A percentile compares a stretch with the other conserved stretches of the same genome.
Conservation (phyloP, 2,888 invertebrate species). For the Nysson spinosus region DNA sequence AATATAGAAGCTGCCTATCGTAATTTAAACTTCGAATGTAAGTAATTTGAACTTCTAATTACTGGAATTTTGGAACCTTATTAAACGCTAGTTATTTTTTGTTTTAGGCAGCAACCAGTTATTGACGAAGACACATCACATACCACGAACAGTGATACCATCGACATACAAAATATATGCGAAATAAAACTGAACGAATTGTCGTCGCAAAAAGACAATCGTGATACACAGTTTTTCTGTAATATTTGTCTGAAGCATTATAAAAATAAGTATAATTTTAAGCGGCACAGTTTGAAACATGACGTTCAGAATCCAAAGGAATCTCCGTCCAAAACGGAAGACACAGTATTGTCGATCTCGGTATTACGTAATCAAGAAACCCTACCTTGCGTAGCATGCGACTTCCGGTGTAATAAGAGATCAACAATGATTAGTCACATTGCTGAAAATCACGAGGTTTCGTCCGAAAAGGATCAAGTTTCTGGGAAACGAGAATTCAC, state of each 20-base stretch:
- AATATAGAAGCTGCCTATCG: too few relatives aligned
- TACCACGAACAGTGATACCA: too few relatives aligned
- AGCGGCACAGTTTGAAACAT: conserved; percentile 20
- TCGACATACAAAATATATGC: too few relatives aligned
- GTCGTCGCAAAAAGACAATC: background rate
- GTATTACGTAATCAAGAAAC: conserved; percentile 22
- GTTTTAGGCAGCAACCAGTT: conserved; percentile 41
- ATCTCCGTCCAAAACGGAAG: background rate
- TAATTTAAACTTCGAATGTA: conserved; percentile 47
- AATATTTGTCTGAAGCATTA: conserved; percentile 27
- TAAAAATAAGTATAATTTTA: conserved; percentile 19
- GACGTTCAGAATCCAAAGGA: background rate
- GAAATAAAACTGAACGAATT: background rate
- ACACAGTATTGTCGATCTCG: background rate
- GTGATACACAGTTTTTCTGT: background rate
- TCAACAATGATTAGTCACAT: conserved; percentile 48
- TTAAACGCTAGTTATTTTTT: conserved; percentile 38
- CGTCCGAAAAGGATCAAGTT: too few relatives aligned
- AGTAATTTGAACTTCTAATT: conserved; percentile 31
- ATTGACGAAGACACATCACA: background rate
- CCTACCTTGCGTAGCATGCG: conserved; percentile 35
- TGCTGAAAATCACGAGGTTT: conserved; percentile 38
- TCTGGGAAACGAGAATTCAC: conserved; percentile 47
- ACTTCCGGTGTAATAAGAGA: conserved; percentile 43
- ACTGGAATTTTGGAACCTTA: conserved; percentile 21